These are phyloP conservation scores for Cerastoderma edule DNA, from an alignment of 2,888 invertebrate species.

Conservation along the genomic window DNA sequence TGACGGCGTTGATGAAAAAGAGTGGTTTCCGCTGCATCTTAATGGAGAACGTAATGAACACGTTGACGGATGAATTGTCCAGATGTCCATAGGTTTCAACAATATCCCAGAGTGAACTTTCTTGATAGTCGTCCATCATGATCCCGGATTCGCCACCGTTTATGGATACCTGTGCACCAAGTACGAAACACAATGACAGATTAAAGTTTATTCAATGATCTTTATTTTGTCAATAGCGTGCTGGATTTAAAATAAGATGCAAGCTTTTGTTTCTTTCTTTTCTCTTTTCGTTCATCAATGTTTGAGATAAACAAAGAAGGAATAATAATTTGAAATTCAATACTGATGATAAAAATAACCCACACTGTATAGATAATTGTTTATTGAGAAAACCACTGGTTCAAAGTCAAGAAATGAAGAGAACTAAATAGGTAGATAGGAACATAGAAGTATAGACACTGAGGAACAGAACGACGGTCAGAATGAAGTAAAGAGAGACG, in stretches of 20 bases:
- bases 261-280: neutral
- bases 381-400: no score
- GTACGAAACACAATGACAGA: neutral
- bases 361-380: no score
- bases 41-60: slow-evolving; percentile 38
- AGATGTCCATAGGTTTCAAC: slow-evolving; percentile 24
- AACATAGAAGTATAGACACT: no score
- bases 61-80: slow-evolving; percentile 22
- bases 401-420: no score
- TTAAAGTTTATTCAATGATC: neutral
- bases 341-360: no score
- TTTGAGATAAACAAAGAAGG: no score
- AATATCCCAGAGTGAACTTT: slow-evolving; percentile 43
- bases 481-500: no score
- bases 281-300: neutral
- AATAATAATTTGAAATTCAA: no score
- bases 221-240: neutral
- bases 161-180: slow-evolving; percentile 47
- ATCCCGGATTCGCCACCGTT: slow-evolving; percentile 34
- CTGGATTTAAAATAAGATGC: neutral
- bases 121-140: slow-evolving; percentile 23
- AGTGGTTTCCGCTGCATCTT: slow-evolving; percentile 53
- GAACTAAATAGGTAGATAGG: no score
- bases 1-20: slow-evolving; percentile 48
- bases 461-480: no score